Evolutionary conservation across 2,888 invertebrate genomes (phyloP).

Genomic region (Caenorhabditis sp.): DNA sequence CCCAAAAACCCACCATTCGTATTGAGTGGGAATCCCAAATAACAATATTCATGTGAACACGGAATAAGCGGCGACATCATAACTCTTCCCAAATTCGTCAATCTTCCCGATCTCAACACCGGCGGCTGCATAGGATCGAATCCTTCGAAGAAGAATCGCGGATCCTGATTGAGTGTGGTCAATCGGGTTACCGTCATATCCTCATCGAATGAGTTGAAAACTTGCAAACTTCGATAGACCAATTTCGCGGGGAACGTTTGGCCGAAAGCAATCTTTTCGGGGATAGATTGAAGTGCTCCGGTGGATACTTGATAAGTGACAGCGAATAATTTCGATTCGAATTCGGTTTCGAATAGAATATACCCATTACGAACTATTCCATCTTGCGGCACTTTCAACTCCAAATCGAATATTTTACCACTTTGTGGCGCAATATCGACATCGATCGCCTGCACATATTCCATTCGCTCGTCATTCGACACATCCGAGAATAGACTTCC

Average conservation of each 20-base stretch:
- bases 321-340: slow-evolving; percentile 42
- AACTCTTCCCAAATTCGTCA: slow-evolving; percentile 71
- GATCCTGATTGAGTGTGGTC: slow-evolving; percentile 77
- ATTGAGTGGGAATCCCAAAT: slow-evolving; percentile 78
- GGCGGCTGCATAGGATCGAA: slow-evolving; percentile 71
- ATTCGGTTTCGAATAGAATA: slow-evolving; percentile 45
- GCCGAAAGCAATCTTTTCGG: slow-evolving; percentile 74
- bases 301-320: slow-evolving; percentile 46
- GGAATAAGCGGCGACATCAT: slow-evolving; percentile 46
- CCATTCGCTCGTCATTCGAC: slow-evolving; percentile 31
- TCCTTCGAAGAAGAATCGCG: slow-evolving; percentile 75
- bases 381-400: slow-evolving; percentile 78
- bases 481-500: slow-evolving; percentile 32
- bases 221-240: slow-evolving; percentile 74
- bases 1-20: slow-evolving; percentile 77
- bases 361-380: slow-evolving; percentile 26
- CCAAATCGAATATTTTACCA: slow-evolving; percentile 80
- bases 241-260: slow-evolving; percentile 52
- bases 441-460: slow-evolving; percentile 47
- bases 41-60: slow-evolving; percentile 77
- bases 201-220: slow-evolving; percentile 66
- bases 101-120: slow-evolving; percentile 65
- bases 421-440: slow-evolving; percentile 54
- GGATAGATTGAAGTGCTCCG: slow-evolving; percentile 79
- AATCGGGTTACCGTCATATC: slow-evolving; percentile 81